These are phyloP conservation scores for Takifugu ocellatus DNA, from an alignment of 2,797 vertebrate species.

Conservation along the genomic window DNA sequence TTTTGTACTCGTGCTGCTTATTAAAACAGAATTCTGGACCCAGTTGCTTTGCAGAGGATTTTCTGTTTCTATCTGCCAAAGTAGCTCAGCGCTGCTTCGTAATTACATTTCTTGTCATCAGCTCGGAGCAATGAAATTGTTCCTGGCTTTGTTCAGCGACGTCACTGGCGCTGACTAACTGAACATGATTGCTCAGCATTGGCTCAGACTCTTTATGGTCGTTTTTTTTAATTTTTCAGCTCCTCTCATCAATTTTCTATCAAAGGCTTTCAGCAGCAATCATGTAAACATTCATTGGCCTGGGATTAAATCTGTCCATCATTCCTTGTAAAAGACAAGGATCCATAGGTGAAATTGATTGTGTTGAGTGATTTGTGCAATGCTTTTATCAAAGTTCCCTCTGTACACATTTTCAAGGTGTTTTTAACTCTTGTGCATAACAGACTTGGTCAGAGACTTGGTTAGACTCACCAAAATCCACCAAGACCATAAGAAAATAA, in stretches of 20 bases:
- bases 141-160: slow-evolving; percentile 18
- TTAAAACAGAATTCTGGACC: slow-evolving; percentile 3
- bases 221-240: too few species aligned
- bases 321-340: neutral
- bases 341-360: slow-evolving; percentile 16
- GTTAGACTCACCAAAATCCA: too few species aligned
- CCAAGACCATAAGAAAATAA: too few species aligned
- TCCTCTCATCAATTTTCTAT: neutral
- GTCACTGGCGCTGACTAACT: slow-evolving; percentile 17
- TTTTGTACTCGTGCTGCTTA: slow-evolving; percentile 2
- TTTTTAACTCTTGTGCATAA: too few species aligned
- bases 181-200: slow-evolving; percentile 15
- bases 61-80: slow-evolving; percentile 9
- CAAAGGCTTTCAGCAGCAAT: neutral
- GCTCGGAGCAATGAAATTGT: slow-evolving; percentile 19
- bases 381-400: too few species aligned
- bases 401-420: too few species aligned
- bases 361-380: slow-evolving; percentile 32
- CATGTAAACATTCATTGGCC: neutral
- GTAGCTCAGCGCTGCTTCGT: slow-evolving; percentile 1
- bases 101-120: neutral
- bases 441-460: too few species aligned
- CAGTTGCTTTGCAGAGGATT: slow-evolving; percentile 1
- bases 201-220: neutral
- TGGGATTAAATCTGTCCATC: slow-evolving; percentile 12